Percentiles rank a stretch among this genome's conserved stretches.
Conservation (phyloP, 2,113 vertebrate species). For the Anhinga rufa region DNA sequence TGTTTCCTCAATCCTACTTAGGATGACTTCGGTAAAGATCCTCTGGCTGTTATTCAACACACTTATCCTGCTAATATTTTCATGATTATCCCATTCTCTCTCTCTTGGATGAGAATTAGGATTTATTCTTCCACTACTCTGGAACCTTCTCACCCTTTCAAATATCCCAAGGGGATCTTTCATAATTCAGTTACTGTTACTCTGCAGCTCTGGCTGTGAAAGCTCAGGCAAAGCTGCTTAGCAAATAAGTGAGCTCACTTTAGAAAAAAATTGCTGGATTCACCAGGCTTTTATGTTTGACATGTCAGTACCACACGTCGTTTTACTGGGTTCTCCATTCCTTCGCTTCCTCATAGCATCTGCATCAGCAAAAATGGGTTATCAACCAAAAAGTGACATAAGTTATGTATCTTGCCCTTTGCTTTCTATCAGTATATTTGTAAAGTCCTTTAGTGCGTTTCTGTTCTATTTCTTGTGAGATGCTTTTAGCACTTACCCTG, state of each 20-base stretch:
- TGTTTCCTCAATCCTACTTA: slow-evolving; percentile 58
- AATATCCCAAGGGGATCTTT: slow-evolving; percentile 49
- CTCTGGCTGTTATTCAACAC: slow-evolving; percentile 39
- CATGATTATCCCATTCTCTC: slow-evolving; percentile 51
- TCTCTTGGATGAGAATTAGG: slow-evolving; percentile 49
- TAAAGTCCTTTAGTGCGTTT: not conserved
- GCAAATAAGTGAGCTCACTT: slow-evolving; percentile 46
- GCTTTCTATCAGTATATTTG: not conserved
- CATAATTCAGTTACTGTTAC: slow-evolving; percentile 49
- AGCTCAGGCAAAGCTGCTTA: slow-evolving; percentile 59
- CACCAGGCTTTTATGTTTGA: slow-evolving; percentile 29
- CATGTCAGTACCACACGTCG: not conserved
- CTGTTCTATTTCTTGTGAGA: not conserved
- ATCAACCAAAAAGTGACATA: not conserved
- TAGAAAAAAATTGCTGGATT: not conserved
- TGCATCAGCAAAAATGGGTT: not conserved
- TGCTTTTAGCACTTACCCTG: not conserved
- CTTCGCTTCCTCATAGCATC: not conserved
- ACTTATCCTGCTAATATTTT: slow-evolving; percentile 61
- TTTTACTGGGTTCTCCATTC: not conserved
- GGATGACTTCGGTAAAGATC: slow-evolving; percentile 51
- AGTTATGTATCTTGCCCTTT: not conserved
- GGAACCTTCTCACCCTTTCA: slow-evolving; percentile 59
- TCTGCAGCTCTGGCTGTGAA: slow-evolving; percentile 1
- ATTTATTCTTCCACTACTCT: slow-evolving; percentile 50